Evolutionary conservation across 2,888 invertebrate species (phyloP), one percentile per base, ranked within the genome.

Genomic region (Orthosia cruda): DNA sequence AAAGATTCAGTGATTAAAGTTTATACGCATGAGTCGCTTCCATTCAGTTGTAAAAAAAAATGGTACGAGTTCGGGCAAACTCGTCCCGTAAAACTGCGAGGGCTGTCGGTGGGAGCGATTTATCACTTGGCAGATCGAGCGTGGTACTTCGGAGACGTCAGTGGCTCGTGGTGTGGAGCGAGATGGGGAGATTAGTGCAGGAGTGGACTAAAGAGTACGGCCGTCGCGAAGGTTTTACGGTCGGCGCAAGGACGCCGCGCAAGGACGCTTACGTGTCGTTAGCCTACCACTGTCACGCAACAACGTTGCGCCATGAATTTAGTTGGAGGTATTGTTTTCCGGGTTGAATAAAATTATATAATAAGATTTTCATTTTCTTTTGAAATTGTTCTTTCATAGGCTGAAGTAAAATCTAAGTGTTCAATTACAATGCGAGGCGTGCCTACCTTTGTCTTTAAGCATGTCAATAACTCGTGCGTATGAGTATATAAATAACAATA

Each of bases 221-320:
- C 65, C 65, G 83, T 69, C 82, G 77, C 74, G 81, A 91, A 89
- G 91, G 91, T 90, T 91, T 91, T 90, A 91, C 90, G 90, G 89
- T 90, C 92, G 91, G 86, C 84, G 93, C 96, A 96, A 96, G 96
- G 96, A 94, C 96, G 95, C 86, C 71, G 87, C 83, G 93, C 96
- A 96, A 96, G 96, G 96, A 91, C 96, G 93, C 90, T 87, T 85
- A 84, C 86, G 90, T 92, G 92, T 92, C 91, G 90, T 93, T 93
- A 91, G 89, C 91, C 89, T 85, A 87, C 85, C 84, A 81, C 82
- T 82, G 26, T 40, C 40, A 15, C 20, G 20, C 45, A 61, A 66
- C 45, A 61, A 66, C 63, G 47, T n/a, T 63, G 54, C 54, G 52
- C 32, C 52, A 54, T 64, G 59, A 66, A 69, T 74, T 73, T 47